These are phyloP conservation scores for Julus scandinavius DNA, from an alignment of 2,888 invertebrate species.

Conservation along the genomic window DNA sequence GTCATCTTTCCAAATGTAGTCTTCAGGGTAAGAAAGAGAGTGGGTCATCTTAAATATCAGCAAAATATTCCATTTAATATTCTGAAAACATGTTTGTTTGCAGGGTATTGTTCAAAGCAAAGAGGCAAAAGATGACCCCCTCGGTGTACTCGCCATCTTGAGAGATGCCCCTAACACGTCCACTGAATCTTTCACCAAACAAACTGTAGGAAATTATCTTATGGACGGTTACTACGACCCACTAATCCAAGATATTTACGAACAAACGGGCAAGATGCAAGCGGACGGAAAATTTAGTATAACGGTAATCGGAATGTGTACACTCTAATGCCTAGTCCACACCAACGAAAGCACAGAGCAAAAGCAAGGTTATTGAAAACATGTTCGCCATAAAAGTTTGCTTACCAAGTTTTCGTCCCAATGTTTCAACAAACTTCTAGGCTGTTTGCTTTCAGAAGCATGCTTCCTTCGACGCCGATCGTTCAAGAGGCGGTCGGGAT, in stretches of 20 bases:
- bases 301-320: background rate
- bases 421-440: no score
- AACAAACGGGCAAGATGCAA: background rate
- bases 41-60: no score
- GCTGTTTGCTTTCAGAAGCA: no score
- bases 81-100: background rate
- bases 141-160: background rate
- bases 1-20: background rate
- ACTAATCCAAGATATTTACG: background rate
- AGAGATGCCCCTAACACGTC: background rate
- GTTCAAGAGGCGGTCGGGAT: no score
- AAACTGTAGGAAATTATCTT: background rate
- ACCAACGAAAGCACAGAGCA: no score
- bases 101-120: conserved; percentile 6
- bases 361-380: no score
- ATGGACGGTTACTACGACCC: background rate
- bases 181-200: background rate
- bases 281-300: background rate
- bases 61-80: no score
- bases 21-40: background rate
- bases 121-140: background rate
- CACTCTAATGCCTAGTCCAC: no score
- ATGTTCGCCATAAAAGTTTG: no score
- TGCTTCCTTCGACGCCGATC: no score
- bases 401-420: no score